phyloP scores from a whole-genome alignment of 2,888 invertebrate genomes.

The Drosophila infuscata region DNA sequence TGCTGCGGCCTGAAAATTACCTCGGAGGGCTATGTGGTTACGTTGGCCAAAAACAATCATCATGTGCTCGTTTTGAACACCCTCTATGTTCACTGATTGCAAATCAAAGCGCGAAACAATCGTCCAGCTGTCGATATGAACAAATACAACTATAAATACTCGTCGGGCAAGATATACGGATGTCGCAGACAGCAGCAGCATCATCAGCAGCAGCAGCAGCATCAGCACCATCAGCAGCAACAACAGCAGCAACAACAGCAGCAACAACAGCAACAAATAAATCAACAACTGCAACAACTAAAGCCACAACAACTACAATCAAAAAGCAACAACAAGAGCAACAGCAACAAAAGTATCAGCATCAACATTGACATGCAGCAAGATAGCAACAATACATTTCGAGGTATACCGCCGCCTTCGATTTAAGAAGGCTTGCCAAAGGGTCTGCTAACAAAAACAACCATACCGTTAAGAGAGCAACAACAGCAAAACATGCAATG shows the following conservation, averaged over 20 bases:
- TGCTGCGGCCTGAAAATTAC: constrained; percentile 99
- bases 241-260: constrained; percentile 44
- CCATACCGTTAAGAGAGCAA: constrained; percentile 5
- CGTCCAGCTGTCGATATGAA: constrained; percentile 75
- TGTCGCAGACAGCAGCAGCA: constrained; percentile 62
- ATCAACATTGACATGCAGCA: constrained; percentile 32
- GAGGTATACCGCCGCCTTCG: constrained; percentile 37
- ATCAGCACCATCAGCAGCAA: constrained; percentile 25
- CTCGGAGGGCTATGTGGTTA: constrained; percentile 97
- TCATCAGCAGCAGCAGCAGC: constrained; percentile 37
- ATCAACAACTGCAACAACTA: constrained; percentile 37
- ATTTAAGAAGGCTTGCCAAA: constrained; percentile 21
- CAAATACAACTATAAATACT: constrained; percentile 75
- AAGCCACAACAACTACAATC: constrained; percentile 37
- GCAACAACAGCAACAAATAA: constrained; percentile 18
- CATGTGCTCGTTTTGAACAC: constrained; percentile 98
- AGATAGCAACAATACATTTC: constrained; percentile 44
- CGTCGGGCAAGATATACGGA: constrained; percentile 69
- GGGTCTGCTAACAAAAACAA: constrained; percentile 9
- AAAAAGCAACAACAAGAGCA: constrained; percentile 46
- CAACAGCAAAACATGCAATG: constrained; percentile 1
- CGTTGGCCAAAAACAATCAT: constrained; percentile 99
- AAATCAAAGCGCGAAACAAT: constrained; percentile 83
- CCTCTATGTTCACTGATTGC: constrained; percentile 94
- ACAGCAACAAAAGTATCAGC: constrained; percentile 46